These are phyloP conservation scores for Aphaenogaster ashmeadi DNA, from an alignment of 1,140 invertebrate genomes.

Conservation along the genomic window DNA sequence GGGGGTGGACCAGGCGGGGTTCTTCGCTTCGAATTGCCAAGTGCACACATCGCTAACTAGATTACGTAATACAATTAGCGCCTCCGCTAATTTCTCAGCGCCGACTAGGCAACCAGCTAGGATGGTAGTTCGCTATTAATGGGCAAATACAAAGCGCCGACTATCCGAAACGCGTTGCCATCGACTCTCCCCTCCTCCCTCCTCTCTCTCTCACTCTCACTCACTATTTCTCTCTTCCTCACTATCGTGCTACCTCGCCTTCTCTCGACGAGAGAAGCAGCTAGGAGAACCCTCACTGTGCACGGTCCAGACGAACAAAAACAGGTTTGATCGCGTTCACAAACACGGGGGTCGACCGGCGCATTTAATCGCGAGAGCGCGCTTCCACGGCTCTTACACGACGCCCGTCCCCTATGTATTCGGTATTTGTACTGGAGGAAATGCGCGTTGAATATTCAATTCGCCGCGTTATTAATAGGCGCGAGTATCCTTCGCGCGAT, in stretches of 20 bases:
- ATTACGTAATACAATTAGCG: slow-evolving; percentile 85
- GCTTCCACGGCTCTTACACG: slow-evolving; percentile 18
- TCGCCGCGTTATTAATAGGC: slow-evolving; percentile 48
- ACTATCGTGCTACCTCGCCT: background rate
- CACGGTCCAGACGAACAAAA: slow-evolving; percentile 62
- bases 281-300: slow-evolving; percentile 43
- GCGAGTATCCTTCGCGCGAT: background rate
- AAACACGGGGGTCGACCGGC: slow-evolving; percentile 35
- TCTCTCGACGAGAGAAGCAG: slow-evolving; percentile 37
- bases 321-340: slow-evolving; percentile 62
- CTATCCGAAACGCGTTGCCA: slow-evolving; percentile 78
- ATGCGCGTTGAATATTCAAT: slow-evolving; percentile 61
- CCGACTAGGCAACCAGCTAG: slow-evolving; percentile 78
- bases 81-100: slow-evolving; percentile 84
- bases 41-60: slow-evolving; percentile 82
- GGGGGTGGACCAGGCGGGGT: background rate
- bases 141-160: slow-evolving; percentile 85
- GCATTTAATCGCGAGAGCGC: slow-evolving; percentile 52
- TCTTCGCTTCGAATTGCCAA: slow-evolving; percentile 79
- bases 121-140: slow-evolving; percentile 85
- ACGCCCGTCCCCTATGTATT: slow-evolving; percentile 5
- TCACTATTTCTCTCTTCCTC: background rate
- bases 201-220: background rate
- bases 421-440: slow-evolving; percentile 30
- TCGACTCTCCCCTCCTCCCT: slow-evolving; percentile 30